Base-by-base conservation (phyloP, 1,140 invertebrate genomes). In the Sogatella furcifera region DNA sequence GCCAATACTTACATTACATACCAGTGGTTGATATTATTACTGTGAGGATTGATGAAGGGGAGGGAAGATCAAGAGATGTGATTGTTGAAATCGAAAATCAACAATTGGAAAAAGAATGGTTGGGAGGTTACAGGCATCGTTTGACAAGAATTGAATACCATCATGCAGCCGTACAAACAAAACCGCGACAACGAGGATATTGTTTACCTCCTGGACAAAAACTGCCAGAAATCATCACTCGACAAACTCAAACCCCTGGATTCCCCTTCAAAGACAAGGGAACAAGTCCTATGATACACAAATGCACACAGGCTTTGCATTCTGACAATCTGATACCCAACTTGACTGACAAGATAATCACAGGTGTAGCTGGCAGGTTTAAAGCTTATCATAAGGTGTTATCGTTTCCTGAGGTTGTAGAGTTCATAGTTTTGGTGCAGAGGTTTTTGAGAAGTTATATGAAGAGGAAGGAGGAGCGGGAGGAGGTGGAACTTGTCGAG, bases 71-170 rank as follows among this genome's bases (percentile, higher is more conserved):
- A n/a, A 60, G 60, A 24, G 53, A 52, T 55, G 17, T 65, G 2
- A 53, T 64, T 14, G 66, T 67, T 8, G 66, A 67, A 59, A 67
- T 67, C 19, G 64, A 67, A 52, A 52, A 63, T 9, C 56, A 61
- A 42, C 6, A 34, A 8, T 6, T 13, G 1, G 17, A 54, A 14
- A 67, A 65, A 52, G 60, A 63, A 4, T 67, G 66, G 64, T 52
- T 67, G 46, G 66, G 66, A 1, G 66, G 66, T 9, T 65, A 60
- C 34, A 52, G 62, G 11, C 53, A 67, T 38, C 52, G 44, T 9
- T 31, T 22, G 9, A 67, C 46, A n/a, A 52, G 59, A 17, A 54
- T 55, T 9, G 24, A 31, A 14, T 67, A 67, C 28, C 61, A 64
- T 56, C 59, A 67, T 14, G 66, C 66, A 5, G 0, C 10, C 4